Evolutionary conservation across 1,140 invertebrate species (phyloP).

Genomic region (Bombus ignitus): DNA sequence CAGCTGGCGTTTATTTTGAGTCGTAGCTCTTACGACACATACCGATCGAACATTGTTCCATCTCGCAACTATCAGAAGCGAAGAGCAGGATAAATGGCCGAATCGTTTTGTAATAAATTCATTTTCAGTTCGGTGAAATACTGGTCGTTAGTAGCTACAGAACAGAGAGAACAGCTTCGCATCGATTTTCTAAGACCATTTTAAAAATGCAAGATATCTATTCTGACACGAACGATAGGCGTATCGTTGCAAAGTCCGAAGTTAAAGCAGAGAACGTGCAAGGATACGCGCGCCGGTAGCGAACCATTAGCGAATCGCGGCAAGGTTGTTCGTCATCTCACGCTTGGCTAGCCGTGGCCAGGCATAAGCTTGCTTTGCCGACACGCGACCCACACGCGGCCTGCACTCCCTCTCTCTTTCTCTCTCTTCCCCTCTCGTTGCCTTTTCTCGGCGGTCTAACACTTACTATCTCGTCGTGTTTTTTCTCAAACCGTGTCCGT

Average conservation of each 20-base stretch:
- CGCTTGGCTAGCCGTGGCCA: constrained; percentile 67
- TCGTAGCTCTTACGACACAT: too few species aligned
- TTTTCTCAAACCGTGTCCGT: too few species aligned
- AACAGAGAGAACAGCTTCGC: too few species aligned
- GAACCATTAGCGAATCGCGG: constrained; percentile 67
- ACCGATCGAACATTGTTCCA: too few species aligned
- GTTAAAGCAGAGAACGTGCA: constrained; percentile 6
- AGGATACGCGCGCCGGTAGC: constrained; percentile 62
- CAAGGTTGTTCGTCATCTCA: constrained; percentile 72
- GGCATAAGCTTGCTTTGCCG: constrained; percentile 59
- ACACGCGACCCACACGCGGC: constrained; percentile 80
- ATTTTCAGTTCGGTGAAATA: too few species aligned
- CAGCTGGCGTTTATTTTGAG: too few species aligned
- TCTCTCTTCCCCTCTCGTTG: constrained; percentile 13
- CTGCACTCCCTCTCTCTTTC: constrained; percentile 46
- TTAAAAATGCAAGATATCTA: background rate
- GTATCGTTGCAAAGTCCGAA: background rate
- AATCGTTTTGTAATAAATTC: too few species aligned
- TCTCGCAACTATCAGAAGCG: too few species aligned
- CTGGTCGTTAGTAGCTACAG: too few species aligned
- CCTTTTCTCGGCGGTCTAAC: background rate
- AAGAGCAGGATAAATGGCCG: too few species aligned
- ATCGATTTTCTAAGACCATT: too few species aligned
- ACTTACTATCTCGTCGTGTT: background rate
- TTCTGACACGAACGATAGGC: background rate